These are phyloP conservation scores for Pseudomyrmex cubaensis DNA, from an alignment of 1,140 invertebrate genomes.

Conservation along the genomic window DNA sequence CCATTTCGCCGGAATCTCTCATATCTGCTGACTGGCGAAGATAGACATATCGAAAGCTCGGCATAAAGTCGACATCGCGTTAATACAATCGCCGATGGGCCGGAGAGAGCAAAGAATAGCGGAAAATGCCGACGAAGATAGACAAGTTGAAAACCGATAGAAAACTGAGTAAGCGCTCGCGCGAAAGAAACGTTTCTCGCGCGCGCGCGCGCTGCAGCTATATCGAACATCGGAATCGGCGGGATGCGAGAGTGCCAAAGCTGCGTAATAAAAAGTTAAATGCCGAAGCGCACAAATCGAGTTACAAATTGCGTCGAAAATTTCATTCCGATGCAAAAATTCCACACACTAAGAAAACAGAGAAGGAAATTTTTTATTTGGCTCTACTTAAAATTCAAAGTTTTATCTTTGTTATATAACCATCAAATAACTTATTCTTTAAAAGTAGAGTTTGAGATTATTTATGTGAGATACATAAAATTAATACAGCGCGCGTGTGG, in stretches of 20 bases:
- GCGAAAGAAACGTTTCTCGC: background rate
- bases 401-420: no score
- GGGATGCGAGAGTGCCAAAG: background rate
- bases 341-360: background rate
- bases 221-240: conserved; percentile 32
- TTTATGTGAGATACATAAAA: no score
- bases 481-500: no score
- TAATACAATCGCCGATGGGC: conserved; percentile 21
- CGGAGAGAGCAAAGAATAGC: background rate
- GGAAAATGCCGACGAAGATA: conserved; percentile 17
- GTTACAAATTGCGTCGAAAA: conserved; percentile 32
- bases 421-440: no score
- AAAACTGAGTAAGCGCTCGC: conserved; percentile 25
- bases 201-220: background rate
- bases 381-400: no score
- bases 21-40: conserved; percentile 23
- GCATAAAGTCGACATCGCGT: conserved; percentile 49
- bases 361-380: no score
- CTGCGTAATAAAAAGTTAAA: conserved; percentile 45
- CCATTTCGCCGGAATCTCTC: conserved; percentile 15
- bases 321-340: conserved; percentile 8
- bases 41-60: conserved; percentile 47
- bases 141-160: conserved; percentile 12
- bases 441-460: no score
- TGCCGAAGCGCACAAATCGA: background rate